Evolutionary conservation across 2,113 vertebrate genomes (phyloP), one percentile per base, ranked within the genome.

Genomic region (Tichodroma muraria): DNA sequence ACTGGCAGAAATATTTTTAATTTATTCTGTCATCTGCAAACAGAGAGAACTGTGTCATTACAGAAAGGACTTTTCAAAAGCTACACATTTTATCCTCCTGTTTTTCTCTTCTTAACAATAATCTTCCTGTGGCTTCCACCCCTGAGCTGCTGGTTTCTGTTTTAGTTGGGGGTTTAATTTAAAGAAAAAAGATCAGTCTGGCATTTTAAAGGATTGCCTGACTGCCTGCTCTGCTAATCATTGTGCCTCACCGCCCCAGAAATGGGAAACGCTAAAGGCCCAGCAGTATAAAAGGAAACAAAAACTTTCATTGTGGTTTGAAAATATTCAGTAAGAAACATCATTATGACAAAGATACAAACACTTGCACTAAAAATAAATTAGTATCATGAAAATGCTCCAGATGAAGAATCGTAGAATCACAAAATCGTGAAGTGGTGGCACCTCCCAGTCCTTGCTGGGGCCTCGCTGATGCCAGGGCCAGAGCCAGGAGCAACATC

Each of bases 21-120:
- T 97, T 95, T 94, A 94, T 96, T 97, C 85, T 95, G 88, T 94
- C 96, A 91, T 80, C 87, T 84, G 30, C 35, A 40, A 87, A 95
- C 84, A 94, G 92, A 94, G 83, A 87, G 77, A 84, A 82, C 21
- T 70, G 49, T 54, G 54, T 64, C 54, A 38, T 90, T 90, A 64
- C 1, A 2, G 60, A 83, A 88, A 88, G 35, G 56, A n/a, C 72
- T 92, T 92, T 71, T 80, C 17, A 63, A 88, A 90, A 88, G 52
- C 83, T 35, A 22, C 68, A 60, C 17, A n/a, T 84, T 73, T 93
- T 86, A 80, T 84, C 38, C 80, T 38, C 8, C 22, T 52, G 19
- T 63, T 93, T 42, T 70, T 45, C 71, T 76, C 70, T 66, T 70
- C 52, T 64, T 44, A 83, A 84, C 49, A 94, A 61, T 77, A 69